These are phyloP conservation scores for Gymnogyps californianus DNA, from an alignment of 2,113 vertebrate species.

Conservation along the genomic window DNA sequence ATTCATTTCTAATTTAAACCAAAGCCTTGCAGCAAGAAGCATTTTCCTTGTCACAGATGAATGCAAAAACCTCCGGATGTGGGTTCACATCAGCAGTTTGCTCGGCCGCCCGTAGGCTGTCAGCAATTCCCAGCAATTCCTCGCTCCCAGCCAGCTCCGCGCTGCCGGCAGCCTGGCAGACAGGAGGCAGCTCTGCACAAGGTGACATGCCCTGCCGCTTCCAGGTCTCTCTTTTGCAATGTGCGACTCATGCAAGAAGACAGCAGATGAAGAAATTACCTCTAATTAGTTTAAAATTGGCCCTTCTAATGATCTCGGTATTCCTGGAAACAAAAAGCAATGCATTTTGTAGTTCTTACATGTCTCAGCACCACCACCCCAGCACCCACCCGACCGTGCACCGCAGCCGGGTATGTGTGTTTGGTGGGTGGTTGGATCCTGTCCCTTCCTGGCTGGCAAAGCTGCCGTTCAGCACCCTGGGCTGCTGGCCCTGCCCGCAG, in stretches of 20 bases:
- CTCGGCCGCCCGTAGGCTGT: neutral
- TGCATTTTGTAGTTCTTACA: neutral
- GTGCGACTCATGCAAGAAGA: neutral
- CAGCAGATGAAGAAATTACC: neutral
- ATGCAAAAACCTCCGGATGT: neutral
- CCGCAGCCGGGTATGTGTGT: accelerated
- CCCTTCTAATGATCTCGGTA: neutral
- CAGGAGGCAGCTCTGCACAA: neutral
- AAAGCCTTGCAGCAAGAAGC: neutral
- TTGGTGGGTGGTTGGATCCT: neutral
- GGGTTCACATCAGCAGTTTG: constrained; percentile 4
- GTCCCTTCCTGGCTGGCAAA: too few species aligned
- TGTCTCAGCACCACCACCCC: too few species aligned
- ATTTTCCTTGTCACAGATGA: neutral
- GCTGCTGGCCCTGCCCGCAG: neutral
- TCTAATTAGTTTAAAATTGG: neutral
- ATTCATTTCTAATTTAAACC: neutral
- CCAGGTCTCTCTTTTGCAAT: neutral
- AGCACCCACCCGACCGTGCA: accelerated
- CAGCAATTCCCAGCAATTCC: neutral
- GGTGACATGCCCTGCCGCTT: neutral
- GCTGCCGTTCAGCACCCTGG: accelerated
- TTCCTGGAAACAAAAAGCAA: neutral
- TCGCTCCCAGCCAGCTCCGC: neutral
- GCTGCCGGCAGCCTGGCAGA: neutral